phyloP scores from a whole-genome alignment of 2,113 vertebrate species.

The Trematomus loennbergii region DNA sequence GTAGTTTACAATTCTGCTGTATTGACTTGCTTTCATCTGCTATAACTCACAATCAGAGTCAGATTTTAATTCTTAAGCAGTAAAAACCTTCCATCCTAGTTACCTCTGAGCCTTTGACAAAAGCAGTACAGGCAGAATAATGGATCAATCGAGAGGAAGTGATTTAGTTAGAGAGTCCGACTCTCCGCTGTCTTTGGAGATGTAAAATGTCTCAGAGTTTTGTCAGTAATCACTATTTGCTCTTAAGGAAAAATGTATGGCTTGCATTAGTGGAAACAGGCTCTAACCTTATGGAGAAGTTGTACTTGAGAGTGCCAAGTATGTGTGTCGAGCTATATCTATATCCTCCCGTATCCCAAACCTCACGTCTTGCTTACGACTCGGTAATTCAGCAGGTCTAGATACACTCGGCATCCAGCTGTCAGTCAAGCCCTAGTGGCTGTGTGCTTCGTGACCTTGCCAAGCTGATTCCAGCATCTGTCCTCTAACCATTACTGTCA shows the following conservation, averaged over 20 bases:
- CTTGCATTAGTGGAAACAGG: neutral
- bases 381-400: conserved; percentile 63
- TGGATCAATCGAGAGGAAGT: conserved; percentile 40
- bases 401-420: conserved; percentile 56
- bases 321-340: neutral
- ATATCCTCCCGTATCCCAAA: conserved; percentile 1
- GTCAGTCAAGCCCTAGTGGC: conserved; percentile 69
- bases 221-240: conserved; percentile 31
- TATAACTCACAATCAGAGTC: conserved; percentile 64
- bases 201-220: conserved; percentile 33
- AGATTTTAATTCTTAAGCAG: conserved; percentile 50
- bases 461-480: conserved; percentile 57
- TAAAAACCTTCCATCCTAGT: conserved; percentile 57
- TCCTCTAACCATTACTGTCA: conserved; percentile 70
- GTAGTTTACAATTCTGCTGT: conserved; percentile 44
- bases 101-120: conserved; percentile 47
- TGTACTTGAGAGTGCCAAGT: conserved; percentile 1
- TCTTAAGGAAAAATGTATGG: conserved; percentile 6
- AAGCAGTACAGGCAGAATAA: conserved; percentile 35
- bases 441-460: conserved; percentile 68
- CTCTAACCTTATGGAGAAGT: conserved; percentile 12
- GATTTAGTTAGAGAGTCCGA: conserved; percentile 58
- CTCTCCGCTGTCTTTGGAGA: conserved; percentile 35
- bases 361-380: conserved; percentile 59
- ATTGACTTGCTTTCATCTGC: conserved; percentile 63